Percentiles rank a stretch among this genome's conserved stretches.
Evolutionary conservation across 2,888 invertebrate genomes (phyloP).

Genomic region (Gerris lacustris): DNA sequence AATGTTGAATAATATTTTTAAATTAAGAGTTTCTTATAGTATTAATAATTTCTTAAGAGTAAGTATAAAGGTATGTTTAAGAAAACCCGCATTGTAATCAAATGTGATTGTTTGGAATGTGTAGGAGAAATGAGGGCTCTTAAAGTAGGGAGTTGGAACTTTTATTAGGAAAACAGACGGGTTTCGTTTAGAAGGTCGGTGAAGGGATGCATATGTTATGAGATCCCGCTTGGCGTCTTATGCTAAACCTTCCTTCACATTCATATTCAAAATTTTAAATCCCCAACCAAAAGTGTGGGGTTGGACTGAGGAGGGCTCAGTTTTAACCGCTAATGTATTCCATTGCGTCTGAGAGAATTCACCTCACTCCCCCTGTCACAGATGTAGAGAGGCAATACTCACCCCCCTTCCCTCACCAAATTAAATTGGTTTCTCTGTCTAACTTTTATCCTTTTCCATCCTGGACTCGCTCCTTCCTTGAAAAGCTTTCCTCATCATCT

Average conservation of each 20-base stretch:
- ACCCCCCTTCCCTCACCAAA: background rate
- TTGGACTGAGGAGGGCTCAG: background rate
- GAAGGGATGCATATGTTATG: slow-evolving; percentile 1
- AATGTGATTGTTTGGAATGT: too few species aligned
- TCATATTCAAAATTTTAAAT: slow-evolving; percentile 85
- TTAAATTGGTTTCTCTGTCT: background rate
- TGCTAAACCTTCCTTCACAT: slow-evolving; percentile 67
- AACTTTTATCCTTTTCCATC: too few species aligned
- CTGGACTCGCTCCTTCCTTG: background rate
- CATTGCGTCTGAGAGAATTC: background rate
- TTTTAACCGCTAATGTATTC: slow-evolving; percentile 7
- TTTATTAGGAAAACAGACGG: too few species aligned
- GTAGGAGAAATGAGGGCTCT: too few species aligned
- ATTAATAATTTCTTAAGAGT: too few species aligned
- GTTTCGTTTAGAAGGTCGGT: too few species aligned
- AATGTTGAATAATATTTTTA: too few species aligned
- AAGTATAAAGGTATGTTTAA: too few species aligned
- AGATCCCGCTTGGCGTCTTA: slow-evolving; percentile 34
- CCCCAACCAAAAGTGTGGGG: slow-evolving; percentile 34
- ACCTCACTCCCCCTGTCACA: slow-evolving; percentile 3
- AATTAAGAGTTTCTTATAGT: too few species aligned
- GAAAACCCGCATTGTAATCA: too few species aligned
- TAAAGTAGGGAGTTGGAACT: too few species aligned
- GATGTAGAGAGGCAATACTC: background rate
- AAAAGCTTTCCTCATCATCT: background rate